Evolutionary conservation across 2,797 vertebrate species (phyloP).

Genomic region (Myotis vivesi): DNA sequence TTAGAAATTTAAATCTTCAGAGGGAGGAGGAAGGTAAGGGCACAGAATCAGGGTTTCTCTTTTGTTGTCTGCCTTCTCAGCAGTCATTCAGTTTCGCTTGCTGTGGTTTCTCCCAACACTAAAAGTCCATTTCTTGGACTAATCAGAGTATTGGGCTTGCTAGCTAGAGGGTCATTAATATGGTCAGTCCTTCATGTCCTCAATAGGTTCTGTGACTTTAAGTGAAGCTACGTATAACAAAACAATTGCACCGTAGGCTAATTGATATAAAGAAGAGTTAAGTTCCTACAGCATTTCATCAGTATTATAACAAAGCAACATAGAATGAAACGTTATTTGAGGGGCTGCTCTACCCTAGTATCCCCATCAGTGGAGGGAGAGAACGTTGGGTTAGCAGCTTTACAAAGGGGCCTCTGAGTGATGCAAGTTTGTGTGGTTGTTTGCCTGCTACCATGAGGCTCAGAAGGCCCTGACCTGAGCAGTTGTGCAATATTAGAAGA

Average conservation of each 20-base stretch:
- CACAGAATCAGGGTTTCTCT: neutral
- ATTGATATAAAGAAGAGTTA: neutral
- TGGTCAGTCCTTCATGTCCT: neutral
- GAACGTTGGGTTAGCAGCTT: slow-evolving; percentile 19
- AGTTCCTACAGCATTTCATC: neutral
- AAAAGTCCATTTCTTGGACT: slow-evolving; percentile 25
- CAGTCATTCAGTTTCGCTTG: neutral
- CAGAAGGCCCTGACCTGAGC: slow-evolving; percentile 59
- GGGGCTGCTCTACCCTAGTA: neutral
- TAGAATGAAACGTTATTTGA: neutral
- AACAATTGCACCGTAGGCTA: neutral
- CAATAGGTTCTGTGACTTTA: neutral
- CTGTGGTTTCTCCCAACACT: slow-evolving; percentile 30
- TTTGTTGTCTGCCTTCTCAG: neutral
- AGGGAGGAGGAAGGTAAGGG: neutral
- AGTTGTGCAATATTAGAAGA: slow-evolving; percentile 56
- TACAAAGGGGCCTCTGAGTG: neutral
- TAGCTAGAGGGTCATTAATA: neutral
- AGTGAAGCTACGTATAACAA: neutral
- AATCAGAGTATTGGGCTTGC: neutral
- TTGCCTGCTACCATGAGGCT: slow-evolving; percentile 47
- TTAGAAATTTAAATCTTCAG: slow-evolving; percentile 58
- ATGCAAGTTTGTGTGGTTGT: neutral
- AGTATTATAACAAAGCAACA: neutral
- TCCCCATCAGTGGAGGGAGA: neutral